These are phyloP conservation scores for Nesidiocoris tenuis DNA, from an alignment of 2,888 invertebrate species.

Conservation along the genomic window DNA sequence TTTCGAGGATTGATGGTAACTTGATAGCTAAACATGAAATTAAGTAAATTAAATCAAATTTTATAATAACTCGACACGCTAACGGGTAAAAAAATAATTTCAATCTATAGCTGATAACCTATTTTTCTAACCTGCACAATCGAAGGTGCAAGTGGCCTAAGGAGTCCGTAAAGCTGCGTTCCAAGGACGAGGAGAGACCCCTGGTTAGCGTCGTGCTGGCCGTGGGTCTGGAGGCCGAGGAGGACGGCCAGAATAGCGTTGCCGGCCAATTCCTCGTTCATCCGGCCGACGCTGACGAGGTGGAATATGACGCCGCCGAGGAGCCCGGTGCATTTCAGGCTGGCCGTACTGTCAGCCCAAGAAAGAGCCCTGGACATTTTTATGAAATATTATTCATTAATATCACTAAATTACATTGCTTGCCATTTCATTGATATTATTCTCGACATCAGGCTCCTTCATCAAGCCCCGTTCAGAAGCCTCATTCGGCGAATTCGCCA, in stretches of 20 bases:
- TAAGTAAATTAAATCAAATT: too few relatives aligned
- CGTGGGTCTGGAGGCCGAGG: conserved; percentile 79
- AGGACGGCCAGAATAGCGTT: conserved; percentile 71
- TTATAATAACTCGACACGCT: too few relatives aligned
- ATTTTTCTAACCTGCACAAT: conserved; percentile 63
- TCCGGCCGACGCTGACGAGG: conserved; percentile 63
- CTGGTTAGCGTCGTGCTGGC: conserved; percentile 87
- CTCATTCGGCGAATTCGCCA: too few relatives aligned
- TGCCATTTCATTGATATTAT: too few relatives aligned
- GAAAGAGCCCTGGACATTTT: conserved; percentile 49
- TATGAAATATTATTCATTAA: too few relatives aligned
- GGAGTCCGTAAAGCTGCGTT: conserved; percentile 78
- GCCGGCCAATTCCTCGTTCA: conserved; percentile 67
- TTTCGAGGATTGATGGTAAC: too few relatives aligned
- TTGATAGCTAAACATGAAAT: too few relatives aligned
- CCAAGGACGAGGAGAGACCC: conserved; percentile 59
- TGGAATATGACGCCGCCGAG: conserved; percentile 70
- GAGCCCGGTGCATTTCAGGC: conserved; percentile 74
- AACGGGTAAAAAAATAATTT: too few relatives aligned
- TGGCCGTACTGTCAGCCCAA: conserved; percentile 84
- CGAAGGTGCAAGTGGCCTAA: conserved; percentile 74
- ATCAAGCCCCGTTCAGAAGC: too few relatives aligned
- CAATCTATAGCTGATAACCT: too few relatives aligned
- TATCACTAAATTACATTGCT: too few relatives aligned
- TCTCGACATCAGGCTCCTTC: too few relatives aligned